Conservation (phyloP, 2,113 vertebrate genomes). For the Phyllopteryx taeniolatus region DNA sequence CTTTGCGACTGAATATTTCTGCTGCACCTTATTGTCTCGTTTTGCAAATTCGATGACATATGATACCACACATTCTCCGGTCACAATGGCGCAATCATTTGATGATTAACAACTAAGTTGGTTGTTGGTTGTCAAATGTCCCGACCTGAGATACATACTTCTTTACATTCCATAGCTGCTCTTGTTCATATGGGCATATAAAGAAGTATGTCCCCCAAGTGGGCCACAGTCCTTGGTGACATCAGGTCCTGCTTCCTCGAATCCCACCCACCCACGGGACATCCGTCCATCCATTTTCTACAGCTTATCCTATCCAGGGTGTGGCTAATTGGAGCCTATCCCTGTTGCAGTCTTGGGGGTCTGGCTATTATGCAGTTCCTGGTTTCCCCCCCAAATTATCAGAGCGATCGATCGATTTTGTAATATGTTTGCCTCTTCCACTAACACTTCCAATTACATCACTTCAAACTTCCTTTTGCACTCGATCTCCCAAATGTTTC, state of each 20-base stretch:
- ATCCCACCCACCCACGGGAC: neutral
- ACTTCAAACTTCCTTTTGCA: too few relatives aligned
- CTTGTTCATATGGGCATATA: constrained; percentile 99
- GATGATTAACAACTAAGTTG: neutral
- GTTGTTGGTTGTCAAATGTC: constrained; percentile 33
- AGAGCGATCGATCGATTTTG: too few relatives aligned
- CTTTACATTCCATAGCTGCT: constrained; percentile 99
- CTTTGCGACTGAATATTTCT: constrained; percentile 29
- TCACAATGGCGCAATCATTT: neutral
- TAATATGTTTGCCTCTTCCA: too few relatives aligned
- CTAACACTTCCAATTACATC: too few relatives aligned
- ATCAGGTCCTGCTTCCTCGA: constrained; percentile 30
- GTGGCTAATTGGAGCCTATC: neutral
- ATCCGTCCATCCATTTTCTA: neutral
- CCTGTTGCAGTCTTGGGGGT: too few relatives aligned
- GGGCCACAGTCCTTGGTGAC: constrained; percentile 76
- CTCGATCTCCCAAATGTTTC: too few relatives aligned
- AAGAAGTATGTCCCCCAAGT: constrained; percentile 99
- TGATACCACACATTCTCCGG: constrained; percentile 6
- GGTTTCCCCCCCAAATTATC: too few relatives aligned
- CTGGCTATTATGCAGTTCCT: too few relatives aligned
- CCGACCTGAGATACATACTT: constrained; percentile 98
- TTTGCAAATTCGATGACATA: neutral
- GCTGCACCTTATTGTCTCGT: constrained; percentile 32
- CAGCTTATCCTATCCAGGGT: neutral